Evolutionary conservation across 2,113 vertebrate species (phyloP), one percentile per base, ranked within the genome.

Genomic region (Lophotis ruficrista): DNA sequence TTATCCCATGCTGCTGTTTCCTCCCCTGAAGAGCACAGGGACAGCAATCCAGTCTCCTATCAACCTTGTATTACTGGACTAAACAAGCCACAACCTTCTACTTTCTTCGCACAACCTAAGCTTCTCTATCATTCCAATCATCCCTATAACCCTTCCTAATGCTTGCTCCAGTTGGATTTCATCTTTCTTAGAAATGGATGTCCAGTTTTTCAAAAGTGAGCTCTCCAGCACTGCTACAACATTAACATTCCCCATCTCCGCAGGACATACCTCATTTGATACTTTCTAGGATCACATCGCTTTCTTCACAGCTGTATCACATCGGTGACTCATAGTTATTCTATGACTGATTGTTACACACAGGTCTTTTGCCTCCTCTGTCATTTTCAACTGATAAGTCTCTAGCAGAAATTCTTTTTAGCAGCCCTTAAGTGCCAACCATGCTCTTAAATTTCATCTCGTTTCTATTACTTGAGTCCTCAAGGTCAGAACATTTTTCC

Each of bases 301-400:
- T 92, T 93, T 93, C 58, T 89, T 95, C 92, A 81, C 80, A 84
- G 60, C 77, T 84, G 43, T 83, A 92, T 86, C 71, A 80, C 48
- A 37, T 22, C 0, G 2, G 64, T 87, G 89, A 70, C 77, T 96
- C 89, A 73, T 9, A 92, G 71, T 69, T 94, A 86, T 66, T 89
- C 65, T 64, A 51, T 71, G 73, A 92, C 72, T 95, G 86, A 94
- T 76, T 58, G 72, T 73, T 87, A 89, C 57, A 95, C 86, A 68
- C 65, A 71, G 77, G 81, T 94, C 73, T 96, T 96, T 93, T 79
- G 69, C 89, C 93, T 95, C 81, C 89, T 95, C 96, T 89, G 70
- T 92, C 27, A 0, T 94, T 95, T 94, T 82, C 95, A 91, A 68
- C 81, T 82, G 93, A 12, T 89, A 94, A 92, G 68, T 87, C 69